Base-by-base conservation (phyloP, 2,797 vertebrate genomes). In the Sebastes variabilis region DNA sequence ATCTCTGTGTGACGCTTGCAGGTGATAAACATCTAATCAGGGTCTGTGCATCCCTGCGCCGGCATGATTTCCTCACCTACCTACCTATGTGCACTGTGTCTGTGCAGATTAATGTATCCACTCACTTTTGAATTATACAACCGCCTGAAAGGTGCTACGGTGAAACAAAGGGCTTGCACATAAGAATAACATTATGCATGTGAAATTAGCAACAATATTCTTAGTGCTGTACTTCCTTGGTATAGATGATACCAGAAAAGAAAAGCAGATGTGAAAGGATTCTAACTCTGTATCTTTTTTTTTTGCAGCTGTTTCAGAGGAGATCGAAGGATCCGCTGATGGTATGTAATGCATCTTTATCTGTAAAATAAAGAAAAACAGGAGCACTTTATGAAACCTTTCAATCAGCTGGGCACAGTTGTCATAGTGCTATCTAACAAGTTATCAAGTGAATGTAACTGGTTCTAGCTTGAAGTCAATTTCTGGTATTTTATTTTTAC, bases 11-110 rank as follows among this genome's bases (percentile, higher is more conserved):
- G 85, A 89, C 12, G 55, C 81, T 85, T 87, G 86, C 80, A 87
- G 85, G 75, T 85, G 89, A 94, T 94, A 92, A 88, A 87, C 81
- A 94, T 93, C 89, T 94, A 86, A 93, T 94, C 88, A 85, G 79
- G 85, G 65, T 72, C 72, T 78, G 13, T 36, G 75, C 65, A 64
- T 81, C 67, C 62, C 36, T 66, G 66, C 29, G n/a, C 69, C 66
- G 49, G 72, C 68, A 80, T 84, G 69, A 81, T 82, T 87, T 88
- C 64, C 78, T 86, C 77, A 89, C 72, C 85, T 85, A 83, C 54
- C 58, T 66, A 70, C 36, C 55, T 77, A 52, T 52, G 75, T 70
- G 25, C 69, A 27, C 66, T 54, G 49, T 8, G 18, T 30, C 27
- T 82, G 74, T 75, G 70, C 55, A 36, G 29, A 70, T 75, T 80